phyloP scores from a whole-genome alignment of 2,797 vertebrate species.

The Poliocrania exsul region DNA sequence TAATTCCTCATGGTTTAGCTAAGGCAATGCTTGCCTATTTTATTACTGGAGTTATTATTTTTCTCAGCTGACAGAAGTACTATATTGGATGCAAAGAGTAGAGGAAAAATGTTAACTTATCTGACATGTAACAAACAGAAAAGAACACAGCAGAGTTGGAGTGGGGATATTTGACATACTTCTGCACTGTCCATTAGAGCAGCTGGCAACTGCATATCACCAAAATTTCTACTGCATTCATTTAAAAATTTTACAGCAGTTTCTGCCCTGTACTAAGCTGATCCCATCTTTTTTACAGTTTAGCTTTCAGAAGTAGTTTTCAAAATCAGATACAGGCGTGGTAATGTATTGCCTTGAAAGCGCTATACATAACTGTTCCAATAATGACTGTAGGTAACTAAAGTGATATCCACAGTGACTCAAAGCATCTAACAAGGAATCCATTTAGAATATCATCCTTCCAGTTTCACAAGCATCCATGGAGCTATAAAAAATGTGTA shows the following conservation, averaged over 20 bases:
- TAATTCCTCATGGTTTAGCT: not conserved
- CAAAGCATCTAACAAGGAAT: conserved; percentile 46
- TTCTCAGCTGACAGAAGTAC: not conserved
- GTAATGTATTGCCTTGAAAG: conserved; percentile 21
- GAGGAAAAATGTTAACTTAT: not conserved
- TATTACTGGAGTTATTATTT: not conserved
- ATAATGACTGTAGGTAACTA: conserved; percentile 41
- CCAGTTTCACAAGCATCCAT: conserved; percentile 48
- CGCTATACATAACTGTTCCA: conserved; percentile 12
- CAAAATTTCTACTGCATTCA: not conserved
- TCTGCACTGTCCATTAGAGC: not conserved
- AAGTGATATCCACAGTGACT: conserved; percentile 32
- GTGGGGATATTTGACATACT: not conserved
- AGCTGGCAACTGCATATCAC: not conserved
- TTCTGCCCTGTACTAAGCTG: not conserved
- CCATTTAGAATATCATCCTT: conserved; percentile 41
- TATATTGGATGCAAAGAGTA: not conserved
- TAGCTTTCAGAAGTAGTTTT: conserved; percentile 26
- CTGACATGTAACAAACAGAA: not conserved
- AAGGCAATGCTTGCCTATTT: not conserved
- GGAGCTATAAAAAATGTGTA: conserved; percentile 49
- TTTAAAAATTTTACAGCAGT: not conserved
- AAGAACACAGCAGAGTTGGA: not conserved
- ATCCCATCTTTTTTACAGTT: not conserved
- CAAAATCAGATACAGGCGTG: not conserved